Evolutionary conservation across 2,888 invertebrate genomes (phyloP), one percentile per base, ranked within the genome.

Genomic region (Leptinotarsa peninsularis): DNA sequence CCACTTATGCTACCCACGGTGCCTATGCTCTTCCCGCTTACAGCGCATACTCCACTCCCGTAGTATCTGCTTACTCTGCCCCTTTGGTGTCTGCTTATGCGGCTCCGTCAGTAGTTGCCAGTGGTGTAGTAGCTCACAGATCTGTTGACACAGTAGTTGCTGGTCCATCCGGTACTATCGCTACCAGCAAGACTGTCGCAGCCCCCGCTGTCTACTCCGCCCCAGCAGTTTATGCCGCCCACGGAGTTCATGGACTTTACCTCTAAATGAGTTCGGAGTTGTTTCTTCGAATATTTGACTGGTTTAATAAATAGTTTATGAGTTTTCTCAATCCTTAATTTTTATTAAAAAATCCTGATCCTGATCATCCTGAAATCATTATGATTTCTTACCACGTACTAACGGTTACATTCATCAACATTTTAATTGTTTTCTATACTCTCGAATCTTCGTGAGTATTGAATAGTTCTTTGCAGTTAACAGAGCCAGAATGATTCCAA

Each of bases 161-260:
- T 76, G 83, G 84, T 76, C 83, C 84, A 18, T 83, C 84, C 70
- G 84, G 83, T 17, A 81, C 82, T 56, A 79, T 84, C 52, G 78
- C 78, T 21, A 73, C 82, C 67, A 79, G 81, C 60, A 79, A 78
- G 71, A 77, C 77, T 63, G 72, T 80, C 4, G 80, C 75, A 56
- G 66, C 80, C 43, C 82, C 33, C 1, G 33, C 33, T 33, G 5
- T 27, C 5, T 27, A 27, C 27, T 27, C 84, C 54, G 80, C 79
- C 49, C 63, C 63, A 63, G 1, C 63, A 63, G 69, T 77, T 33
- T 76, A 76, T 75, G 76, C 78, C 49, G 49, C 67, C 67, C 75
- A 77, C 49, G 79, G 76, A 60, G 66, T 76, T 54, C 63, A 68
- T 56, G 75, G 75, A 67, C 67, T 75, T 43, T 67, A 67, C 52